Evolutionary conservation across 2,888 invertebrate genomes (phyloP).

Genomic region (Noctua janthe): DNA sequence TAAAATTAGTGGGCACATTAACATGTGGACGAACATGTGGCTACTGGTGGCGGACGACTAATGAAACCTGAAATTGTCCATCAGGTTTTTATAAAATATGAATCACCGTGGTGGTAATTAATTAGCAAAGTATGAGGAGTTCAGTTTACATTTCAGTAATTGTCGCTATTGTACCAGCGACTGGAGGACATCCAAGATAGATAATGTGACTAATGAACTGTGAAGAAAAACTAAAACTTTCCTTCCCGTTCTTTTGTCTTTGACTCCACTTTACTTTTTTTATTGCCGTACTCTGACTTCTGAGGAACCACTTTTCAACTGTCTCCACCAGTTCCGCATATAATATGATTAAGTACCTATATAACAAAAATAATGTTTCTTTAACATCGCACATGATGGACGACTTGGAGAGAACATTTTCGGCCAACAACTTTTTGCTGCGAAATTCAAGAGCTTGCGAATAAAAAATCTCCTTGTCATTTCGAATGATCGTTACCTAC

Average conservation of each 20-base stretch:
- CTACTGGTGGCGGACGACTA: constrained; percentile 3
- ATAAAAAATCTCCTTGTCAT: constrained; percentile 57
- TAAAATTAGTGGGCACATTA: constrained; percentile 46
- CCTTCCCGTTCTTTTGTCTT: constrained; percentile 42
- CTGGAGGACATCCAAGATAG: constrained; percentile 33
- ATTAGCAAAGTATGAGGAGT: constrained; percentile 10
- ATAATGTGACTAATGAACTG: constrained; percentile 36
- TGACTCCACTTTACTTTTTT: constrained; percentile 23
- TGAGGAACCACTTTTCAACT: constrained; percentile 5
- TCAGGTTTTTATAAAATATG: constrained; percentile 18
- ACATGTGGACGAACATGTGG: constrained; percentile 30
- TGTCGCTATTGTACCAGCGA: constrained; percentile 12
- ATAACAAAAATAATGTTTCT: constrained; percentile 23
- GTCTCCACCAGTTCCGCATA: constrained; percentile 1
- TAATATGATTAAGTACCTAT: not conserved
- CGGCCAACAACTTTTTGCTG: constrained; percentile 50
- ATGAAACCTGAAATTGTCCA: constrained; percentile 30
- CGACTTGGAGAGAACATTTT: constrained; percentile 38
- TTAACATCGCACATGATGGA: constrained; percentile 24
- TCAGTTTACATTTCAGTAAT: constrained; percentile 20
- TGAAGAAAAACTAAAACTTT: constrained; percentile 46
- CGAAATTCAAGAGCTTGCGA: constrained; percentile 39
- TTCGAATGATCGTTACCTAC: constrained; percentile 39
- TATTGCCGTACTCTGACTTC: not conserved
- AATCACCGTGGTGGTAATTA: constrained; percentile 32